Percentiles rank a stretch among this genome's conserved stretches.
These are phyloP conservation scores for Phoeniculus purpureus DNA, from an alignment of 2,797 vertebrate species.

Conservation along the genomic window DNA sequence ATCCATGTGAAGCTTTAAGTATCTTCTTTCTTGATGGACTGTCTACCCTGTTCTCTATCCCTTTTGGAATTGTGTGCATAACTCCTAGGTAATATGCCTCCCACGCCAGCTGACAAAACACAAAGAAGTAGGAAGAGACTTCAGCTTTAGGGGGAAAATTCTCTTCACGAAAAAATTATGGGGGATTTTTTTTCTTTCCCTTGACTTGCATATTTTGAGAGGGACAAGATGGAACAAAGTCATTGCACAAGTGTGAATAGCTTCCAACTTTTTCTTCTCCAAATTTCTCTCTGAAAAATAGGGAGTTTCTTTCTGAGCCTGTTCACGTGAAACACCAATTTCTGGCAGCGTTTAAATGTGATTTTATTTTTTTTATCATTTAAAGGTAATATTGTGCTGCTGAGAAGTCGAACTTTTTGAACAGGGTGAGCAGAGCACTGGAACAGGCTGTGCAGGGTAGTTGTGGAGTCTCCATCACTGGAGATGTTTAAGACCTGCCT, in stretches of 20 bases:
- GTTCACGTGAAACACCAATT: not conserved
- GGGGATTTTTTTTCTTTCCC: not conserved
- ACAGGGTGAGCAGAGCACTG: no score
- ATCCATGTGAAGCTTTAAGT: not conserved
- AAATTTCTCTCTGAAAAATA: not conserved
- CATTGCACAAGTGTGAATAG: not conserved
- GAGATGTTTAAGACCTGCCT: no score
- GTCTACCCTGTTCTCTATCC: not conserved
- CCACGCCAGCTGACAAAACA: conserved; percentile 25
- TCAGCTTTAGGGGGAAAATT: conserved; percentile 4
- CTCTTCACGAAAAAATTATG: conserved; percentile 25
- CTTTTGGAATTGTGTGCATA: conserved; percentile 10
- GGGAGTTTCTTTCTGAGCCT: not conserved
- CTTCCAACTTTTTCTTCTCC: not conserved
- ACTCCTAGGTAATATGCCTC: conserved; percentile 37
- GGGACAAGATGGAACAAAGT: not conserved
- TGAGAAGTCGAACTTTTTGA: not conserved
- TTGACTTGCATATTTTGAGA: conserved; percentile 25
- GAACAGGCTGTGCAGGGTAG: no score
- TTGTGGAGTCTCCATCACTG: no score
- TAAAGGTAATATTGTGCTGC: not conserved
- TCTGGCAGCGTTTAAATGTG: not conserved
- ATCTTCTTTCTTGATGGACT: not conserved
- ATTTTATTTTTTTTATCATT: not conserved
- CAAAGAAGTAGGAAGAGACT: conserved; percentile 22